Base-by-base conservation (phyloP, 2,888 invertebrate genomes). In the Microplitis deprimator region DNA sequence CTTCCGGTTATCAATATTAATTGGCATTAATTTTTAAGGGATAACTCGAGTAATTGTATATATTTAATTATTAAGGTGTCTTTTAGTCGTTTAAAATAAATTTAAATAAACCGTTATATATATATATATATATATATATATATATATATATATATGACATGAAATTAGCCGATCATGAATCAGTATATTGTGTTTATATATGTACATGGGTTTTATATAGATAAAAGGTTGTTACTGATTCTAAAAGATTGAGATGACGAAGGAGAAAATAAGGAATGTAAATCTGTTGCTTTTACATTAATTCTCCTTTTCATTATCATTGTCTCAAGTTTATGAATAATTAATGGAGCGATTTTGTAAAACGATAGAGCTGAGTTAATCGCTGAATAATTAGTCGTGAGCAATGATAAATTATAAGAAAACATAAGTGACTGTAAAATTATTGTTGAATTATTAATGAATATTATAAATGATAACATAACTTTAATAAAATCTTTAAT, bases 221-320 rank as follows among this genome's bases (percentile, higher is more conserved):
- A 65, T 38, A 38, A 62, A 62, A 17, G 62, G 8, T 68, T 50
- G 50, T 73, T 67, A 17, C 65, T 40, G 41, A 67, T 67, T 59
- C 59, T 65, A 38, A 67, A 67, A 73, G 60, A 73, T 62, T 65
- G 61, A 20, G 41, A 17, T 6, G n/a, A 64, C n/a, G 29, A 41
- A 41, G 67, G 29, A 65, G 64, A 29, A 64, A 72, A 72, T 64
- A 40, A 72, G 70, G 59, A 65, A 67, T 65, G 59, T 67, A 73
- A 73, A 73, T 72, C 61, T 72, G 41, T 17, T 62, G 62, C 72
- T 72, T 62, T 62, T 62, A 20, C 64, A 64, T 72, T 72, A 64
- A 72, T 72, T 39, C 20, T 17, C 29, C 64, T 72, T 64, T 64
- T 64, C 72, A 72, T 72, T 39, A 72, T 72, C 40, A 72, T 72